These are phyloP conservation scores for Temnopleurus reevesii DNA, from an alignment of 53 echinoderm and acorn worm species.

Conservation along the genomic window DNA sequence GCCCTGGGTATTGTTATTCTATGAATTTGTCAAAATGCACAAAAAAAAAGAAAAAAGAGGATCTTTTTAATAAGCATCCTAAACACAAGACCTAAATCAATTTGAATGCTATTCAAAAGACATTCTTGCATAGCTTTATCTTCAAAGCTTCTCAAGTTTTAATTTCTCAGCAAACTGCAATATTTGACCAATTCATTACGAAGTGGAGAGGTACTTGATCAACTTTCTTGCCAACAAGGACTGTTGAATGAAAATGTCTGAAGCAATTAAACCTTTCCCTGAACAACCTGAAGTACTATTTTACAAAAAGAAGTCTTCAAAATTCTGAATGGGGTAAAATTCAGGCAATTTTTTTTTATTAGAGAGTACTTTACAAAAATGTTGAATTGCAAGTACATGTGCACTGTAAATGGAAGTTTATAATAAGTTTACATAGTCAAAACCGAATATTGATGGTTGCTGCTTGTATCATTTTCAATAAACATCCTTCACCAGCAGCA, in stretches of 20 bases:
- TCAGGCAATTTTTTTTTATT: no score
- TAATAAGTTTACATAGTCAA: no score
- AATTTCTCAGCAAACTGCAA: not conserved
- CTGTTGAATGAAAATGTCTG: no score
- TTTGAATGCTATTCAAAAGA: not conserved
- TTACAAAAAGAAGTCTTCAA: no score
- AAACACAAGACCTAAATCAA: not conserved
- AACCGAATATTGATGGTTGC: no score
- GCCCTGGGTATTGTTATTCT: not conserved
- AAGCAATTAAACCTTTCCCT: constrained; percentile 1
- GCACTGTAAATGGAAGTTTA: no score
- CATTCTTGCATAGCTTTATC: not conserved
- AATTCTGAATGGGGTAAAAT: constrained; percentile 12
- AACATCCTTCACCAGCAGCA: no score
- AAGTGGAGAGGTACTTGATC: not conserved
- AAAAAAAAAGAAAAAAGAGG: not conserved
- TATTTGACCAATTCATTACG: constrained; percentile 25
- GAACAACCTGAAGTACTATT: not conserved
- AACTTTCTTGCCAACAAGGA: not conserved
- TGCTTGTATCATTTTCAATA: no score
- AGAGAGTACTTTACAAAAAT: no score
- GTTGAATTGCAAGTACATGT: no score
- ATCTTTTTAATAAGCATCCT: not conserved
- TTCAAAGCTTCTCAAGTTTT: not conserved
- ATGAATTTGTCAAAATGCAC: no score